These are phyloP conservation scores for Athalia rosae DNA, from an alignment of 2,888 invertebrate genomes.

Conservation along the genomic window DNA sequence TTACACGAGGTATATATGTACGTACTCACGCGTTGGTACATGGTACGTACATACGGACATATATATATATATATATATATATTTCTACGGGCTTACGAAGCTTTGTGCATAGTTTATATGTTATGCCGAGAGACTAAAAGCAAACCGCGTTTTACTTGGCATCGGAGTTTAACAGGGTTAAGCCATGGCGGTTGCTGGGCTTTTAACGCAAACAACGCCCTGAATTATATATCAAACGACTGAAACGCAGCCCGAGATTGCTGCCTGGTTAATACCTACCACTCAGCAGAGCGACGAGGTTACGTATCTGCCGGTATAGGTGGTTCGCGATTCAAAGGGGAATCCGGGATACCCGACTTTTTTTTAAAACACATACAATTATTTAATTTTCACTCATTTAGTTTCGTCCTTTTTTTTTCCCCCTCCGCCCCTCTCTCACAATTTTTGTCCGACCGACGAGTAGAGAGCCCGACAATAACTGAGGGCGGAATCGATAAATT, in stretches of 20 bases:
- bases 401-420: neutral
- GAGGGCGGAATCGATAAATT: too few species aligned
- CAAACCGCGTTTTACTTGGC: conserved; percentile 72
- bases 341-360: conserved; percentile 11
- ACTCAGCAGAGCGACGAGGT: conserved; percentile 44
- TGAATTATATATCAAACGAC: conserved; percentile 73
- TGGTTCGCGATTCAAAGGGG: conserved; percentile 31
- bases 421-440: too few species aligned
- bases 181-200: conserved; percentile 71
- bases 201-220: conserved; percentile 72
- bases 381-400: neutral
- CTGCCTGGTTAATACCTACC: conserved; percentile 69
- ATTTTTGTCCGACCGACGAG: neutral
- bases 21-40: too few species aligned
- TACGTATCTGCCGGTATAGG: conserved; percentile 7
- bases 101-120: conserved; percentile 72
- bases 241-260: conserved; percentile 65
- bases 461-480: neutral
- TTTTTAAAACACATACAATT: neutral
- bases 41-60: too few species aligned
- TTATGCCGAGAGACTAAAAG: conserved; percentile 68
- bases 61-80: neutral
- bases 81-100: conserved; percentile 52
- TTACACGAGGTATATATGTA: neutral
- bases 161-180: conserved; percentile 73